Evolutionary conservation across 2,797 vertebrate species (phyloP), one percentile per base, ranked within the genome.

Genomic region (Premnoplex brunnescens): DNA sequence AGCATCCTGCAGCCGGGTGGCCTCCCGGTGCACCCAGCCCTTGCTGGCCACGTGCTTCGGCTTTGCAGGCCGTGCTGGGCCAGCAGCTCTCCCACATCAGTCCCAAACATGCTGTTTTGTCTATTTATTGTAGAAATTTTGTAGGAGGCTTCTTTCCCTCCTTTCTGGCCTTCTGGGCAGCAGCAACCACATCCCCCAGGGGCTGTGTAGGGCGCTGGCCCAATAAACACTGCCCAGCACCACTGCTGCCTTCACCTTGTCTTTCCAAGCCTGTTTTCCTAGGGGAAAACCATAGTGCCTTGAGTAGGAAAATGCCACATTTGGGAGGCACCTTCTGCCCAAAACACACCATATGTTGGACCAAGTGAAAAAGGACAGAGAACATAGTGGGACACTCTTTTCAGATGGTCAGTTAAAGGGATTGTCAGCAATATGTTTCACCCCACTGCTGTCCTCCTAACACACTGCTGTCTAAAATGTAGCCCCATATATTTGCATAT

Each of bases 151-250:
- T 14, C 18, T 51, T 13, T 3, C 15, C 4, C 16, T 4, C 6
- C 6, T 8, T 37, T 44, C 19, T 5, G 1, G 36, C 3, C 1
- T 6, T 36, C 0, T 0, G 21, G 51, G 43, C 44, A 84, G 60
- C 52, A 52, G 28, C 7, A 2, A 16, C n/a, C 2, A 1, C 46
- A 3, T 23, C 10, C 28, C 49, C 23, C 8, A 2, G 27, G 51
- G 46, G 30, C 32, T 17, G 17, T 0, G 0, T 2, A 21, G 32
- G 37, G 30, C n/a, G 37, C 63, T 2, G 1, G 67, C 52, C 41
- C 43, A 86, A 75, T 78, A 75, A 84, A 64, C 0, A 0, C 6
- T 26, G 16, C 56, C 44, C 60, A 43, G 34, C 6, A 8, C 21
- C 3, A 6, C 54, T n/a, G 34, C 74, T 64, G 51, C 46, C 37